Conservation (phyloP, 2,113 vertebrate species). For the Bufo gargarizans region DNA sequence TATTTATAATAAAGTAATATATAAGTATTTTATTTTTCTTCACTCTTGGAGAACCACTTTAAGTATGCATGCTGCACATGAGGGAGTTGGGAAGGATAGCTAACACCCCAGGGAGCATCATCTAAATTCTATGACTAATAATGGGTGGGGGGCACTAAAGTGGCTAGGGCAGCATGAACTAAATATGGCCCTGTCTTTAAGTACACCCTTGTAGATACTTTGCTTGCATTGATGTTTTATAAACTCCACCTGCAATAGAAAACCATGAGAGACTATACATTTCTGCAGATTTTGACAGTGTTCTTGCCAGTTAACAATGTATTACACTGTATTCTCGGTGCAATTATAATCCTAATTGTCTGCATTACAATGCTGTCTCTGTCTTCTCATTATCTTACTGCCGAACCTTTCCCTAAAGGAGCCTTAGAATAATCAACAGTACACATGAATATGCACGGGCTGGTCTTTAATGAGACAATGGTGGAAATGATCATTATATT, state of each 20-base stretch:
- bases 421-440: slow-evolving; percentile 30
- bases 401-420: slow-evolving; percentile 24
- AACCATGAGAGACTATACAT: neutral
- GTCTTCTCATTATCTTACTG: slow-evolving; percentile 15
- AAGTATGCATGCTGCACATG: too few species aligned
- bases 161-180: too few species aligned
- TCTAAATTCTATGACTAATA: too few species aligned
- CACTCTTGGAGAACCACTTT: too few species aligned
- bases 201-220: too few species aligned
- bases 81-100: too few species aligned
- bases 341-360: slow-evolving; percentile 55
- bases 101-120: too few species aligned
- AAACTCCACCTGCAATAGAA: neutral
- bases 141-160: too few species aligned
- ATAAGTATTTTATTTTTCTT: too few species aligned
- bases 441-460: slow-evolving; percentile 20
- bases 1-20: too few species aligned
- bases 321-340: slow-evolving; percentile 18
- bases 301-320: slow-evolving; percentile 37
- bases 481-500: neutral
- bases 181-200: too few species aligned
- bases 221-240: neutral
- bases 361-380: slow-evolving; percentile 39
- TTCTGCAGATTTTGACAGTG: slow-evolving; percentile 13
- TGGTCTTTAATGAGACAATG: slow-evolving; percentile 8